phyloP scores from a whole-genome alignment of 2,113 vertebrate species.

The Podiceps cristatus region DNA sequence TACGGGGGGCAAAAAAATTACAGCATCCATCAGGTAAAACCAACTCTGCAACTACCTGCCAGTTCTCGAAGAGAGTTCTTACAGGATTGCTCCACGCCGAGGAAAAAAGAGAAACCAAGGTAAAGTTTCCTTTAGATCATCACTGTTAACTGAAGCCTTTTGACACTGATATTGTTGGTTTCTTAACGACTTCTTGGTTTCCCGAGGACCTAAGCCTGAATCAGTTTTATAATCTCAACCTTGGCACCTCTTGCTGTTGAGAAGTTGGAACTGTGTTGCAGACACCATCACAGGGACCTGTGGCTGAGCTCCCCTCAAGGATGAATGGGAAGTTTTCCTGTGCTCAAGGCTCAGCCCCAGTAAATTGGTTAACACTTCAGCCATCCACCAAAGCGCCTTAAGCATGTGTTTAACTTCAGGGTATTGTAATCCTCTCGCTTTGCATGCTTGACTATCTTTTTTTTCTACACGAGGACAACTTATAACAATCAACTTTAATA shows the following conservation, averaged over 20 bases:
- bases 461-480: neutral
- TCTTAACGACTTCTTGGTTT: neutral
- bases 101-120: neutral
- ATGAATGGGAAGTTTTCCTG: neutral
- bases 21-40: neutral
- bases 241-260: neutral
- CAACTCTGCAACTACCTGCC: rapidly evolving
- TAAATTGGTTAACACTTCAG: neutral
- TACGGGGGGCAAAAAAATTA: neutral
- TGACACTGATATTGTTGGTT: neutral
- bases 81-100: neutral
- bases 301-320: neutral
- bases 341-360: neutral
- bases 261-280: neutral
- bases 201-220: neutral
- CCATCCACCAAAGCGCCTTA: neutral
- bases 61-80: neutral
- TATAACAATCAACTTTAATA: neutral
- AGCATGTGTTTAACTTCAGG: neutral
- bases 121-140: neutral
- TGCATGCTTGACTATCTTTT: neutral
- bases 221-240: neutral
- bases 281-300: neutral
- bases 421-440: neutral
- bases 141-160: neutral